phyloP scores from a whole-genome alignment of 1,140 invertebrate genomes.

The Danaus melanippus region DNA sequence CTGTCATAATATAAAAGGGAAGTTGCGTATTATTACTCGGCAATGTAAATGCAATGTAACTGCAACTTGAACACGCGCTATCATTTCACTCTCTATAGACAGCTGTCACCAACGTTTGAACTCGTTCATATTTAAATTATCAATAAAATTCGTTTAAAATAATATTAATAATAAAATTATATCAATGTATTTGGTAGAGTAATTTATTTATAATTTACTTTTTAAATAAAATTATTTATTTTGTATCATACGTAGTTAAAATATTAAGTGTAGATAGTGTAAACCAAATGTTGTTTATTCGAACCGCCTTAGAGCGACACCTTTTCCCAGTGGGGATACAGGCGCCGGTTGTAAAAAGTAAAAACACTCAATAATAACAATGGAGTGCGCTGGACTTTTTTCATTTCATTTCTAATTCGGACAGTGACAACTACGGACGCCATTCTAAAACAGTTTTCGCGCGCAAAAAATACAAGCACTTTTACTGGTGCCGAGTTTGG shows the following conservation, averaged over 20 bases:
- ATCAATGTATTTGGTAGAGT: too few relatives aligned
- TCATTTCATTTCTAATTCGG: slow-evolving; percentile 57
- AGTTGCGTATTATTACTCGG: too few relatives aligned
- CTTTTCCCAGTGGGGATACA: slow-evolving; percentile 60
- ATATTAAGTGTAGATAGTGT: neutral
- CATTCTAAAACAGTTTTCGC: slow-evolving; percentile 17
- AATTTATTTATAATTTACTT: slow-evolving; percentile 3
- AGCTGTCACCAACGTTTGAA: slow-evolving; percentile 30
- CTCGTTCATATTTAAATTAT: neutral
- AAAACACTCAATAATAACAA: slow-evolving; percentile 60
- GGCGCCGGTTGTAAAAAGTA: slow-evolving; percentile 61
- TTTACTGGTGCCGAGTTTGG: slow-evolving; percentile 13
- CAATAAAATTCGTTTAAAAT: too few relatives aligned
- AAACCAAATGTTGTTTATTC: slow-evolving; percentile 39
- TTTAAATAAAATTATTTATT: neutral
- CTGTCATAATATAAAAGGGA: too few relatives aligned
- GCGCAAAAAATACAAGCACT: slow-evolving; percentile 20
- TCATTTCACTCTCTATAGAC: slow-evolving; percentile 55
- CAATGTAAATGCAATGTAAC: slow-evolving; percentile 1
- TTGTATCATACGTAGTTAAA: too few relatives aligned
- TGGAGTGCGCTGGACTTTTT: slow-evolving; percentile 43
- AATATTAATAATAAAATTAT: too few relatives aligned
- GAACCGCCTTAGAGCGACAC: slow-evolving; percentile 28
- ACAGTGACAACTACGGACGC: slow-evolving; percentile 35
- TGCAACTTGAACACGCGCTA: slow-evolving; percentile 18